These are phyloP conservation scores for Synanthedon myopaeformis DNA, from an alignment of 2,888 invertebrate genomes.

Conservation along the genomic window DNA sequence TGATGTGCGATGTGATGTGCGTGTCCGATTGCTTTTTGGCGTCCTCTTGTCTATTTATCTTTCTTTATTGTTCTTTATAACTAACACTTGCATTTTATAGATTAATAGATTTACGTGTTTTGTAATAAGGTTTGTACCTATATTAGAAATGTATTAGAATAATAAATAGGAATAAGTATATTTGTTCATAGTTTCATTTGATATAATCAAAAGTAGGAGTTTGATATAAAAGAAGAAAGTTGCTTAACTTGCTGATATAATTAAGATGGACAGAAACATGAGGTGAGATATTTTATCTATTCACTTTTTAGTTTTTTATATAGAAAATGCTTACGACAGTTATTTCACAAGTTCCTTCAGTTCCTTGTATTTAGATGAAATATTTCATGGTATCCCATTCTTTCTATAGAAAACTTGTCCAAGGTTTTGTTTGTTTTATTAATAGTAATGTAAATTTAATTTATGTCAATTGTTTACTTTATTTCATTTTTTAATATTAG, in stretches of 20 bases:
- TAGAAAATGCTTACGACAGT: no score
- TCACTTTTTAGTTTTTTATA: background rate
- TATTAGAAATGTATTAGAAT: slow-evolving; percentile 35
- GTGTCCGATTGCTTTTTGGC: slow-evolving; percentile 32
- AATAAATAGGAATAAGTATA: slow-evolving; percentile 22
- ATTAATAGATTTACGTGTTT: background rate
- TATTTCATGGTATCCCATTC: no score
- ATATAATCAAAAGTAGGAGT: background rate
- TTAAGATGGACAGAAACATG: slow-evolving; percentile 54
- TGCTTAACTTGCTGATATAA: background rate
- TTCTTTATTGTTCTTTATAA: slow-evolving; percentile 33
- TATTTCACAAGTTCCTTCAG: no score
- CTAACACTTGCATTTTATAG: slow-evolving; percentile 5
- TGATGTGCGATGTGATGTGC: slow-evolving; percentile 19
- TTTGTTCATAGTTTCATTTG: slow-evolving; percentile 5
- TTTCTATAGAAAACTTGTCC: no score
- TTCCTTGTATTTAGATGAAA: no score
- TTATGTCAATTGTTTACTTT: no score
- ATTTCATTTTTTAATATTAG: no score
- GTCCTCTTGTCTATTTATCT: slow-evolving; percentile 47
- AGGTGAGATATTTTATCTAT: slow-evolving; percentile 36
- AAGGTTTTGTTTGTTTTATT: no score
- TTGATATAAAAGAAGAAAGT: background rate
- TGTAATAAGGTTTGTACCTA: slow-evolving; percentile 16
- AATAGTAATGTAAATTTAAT: no score